These are phyloP conservation scores for Phycodurus eques DNA, from an alignment of 2,113 vertebrate genomes.

Conservation along the genomic window DNA sequence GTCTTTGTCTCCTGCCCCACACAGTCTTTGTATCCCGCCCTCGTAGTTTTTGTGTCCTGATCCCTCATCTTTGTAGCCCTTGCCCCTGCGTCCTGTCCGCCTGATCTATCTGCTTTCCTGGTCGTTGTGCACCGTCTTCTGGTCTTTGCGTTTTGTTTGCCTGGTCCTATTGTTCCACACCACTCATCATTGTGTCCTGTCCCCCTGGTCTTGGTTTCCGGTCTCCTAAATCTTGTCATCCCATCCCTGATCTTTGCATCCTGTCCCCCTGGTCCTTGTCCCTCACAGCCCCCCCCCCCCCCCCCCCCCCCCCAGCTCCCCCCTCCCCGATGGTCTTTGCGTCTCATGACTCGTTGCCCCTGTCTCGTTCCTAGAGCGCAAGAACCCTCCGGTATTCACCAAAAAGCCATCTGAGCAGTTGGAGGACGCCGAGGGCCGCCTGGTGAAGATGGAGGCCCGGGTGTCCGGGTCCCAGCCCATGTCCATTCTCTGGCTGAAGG, in stretches of 20 bases:
- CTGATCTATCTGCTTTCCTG: not conserved
- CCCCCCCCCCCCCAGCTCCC: slow-evolving; percentile 4
- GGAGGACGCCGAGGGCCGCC: slow-evolving; percentile 87
- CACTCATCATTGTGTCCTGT: not conserved
- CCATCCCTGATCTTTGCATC: too few relatives aligned
- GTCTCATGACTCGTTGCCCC: slow-evolving; percentile 6
- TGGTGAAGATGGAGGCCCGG: slow-evolving; percentile 88
- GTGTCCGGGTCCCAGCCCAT: slow-evolving; percentile 91
- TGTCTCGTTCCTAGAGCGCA: slow-evolving; percentile 79
- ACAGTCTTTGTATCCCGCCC: too few relatives aligned
- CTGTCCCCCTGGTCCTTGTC: too few relatives aligned
- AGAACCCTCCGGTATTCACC: slow-evolving; percentile 89
- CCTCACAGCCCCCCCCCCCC: not conserved
- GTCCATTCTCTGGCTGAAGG: slow-evolving; percentile 85
- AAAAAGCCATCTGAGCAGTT: slow-evolving; percentile 88
- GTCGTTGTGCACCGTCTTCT: slow-evolving; percentile 7
- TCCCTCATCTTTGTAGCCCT: too few relatives aligned
- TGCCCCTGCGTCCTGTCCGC: too few relatives aligned
- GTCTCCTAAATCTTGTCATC: not conserved
- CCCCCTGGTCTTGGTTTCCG: not conserved
- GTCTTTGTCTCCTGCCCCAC: not conserved
- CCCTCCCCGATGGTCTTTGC: slow-evolving; percentile 8
- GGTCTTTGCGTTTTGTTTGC: slow-evolving; percentile 7
- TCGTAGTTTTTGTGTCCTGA: too few relatives aligned
- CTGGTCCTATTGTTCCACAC: not conserved